Base-by-base conservation (phyloP, 2,888 invertebrate species). In the Dryadula phaetusa region DNA sequence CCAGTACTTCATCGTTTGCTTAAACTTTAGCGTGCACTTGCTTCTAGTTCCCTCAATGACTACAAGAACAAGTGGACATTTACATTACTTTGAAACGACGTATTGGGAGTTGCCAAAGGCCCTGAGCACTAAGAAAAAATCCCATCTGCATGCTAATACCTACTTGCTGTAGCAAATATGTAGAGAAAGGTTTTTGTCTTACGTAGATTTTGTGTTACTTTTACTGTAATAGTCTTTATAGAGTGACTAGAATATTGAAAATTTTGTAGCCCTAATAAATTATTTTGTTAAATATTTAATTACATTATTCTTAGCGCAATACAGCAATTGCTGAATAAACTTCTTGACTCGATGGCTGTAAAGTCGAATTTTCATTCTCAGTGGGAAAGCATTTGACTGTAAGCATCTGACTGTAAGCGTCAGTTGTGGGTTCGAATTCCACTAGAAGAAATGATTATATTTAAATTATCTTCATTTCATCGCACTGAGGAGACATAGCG, bases 61-160 rank as follows among this genome's bases (percentile, higher is more conserved):
- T 44, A 44, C 60, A 60, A 60, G 46, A 60, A 60, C 25, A 25
- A 46, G 60, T 60, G 60, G 60, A 32, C 44, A 60, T 60, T 60
- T 60, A 60, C 60, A 46, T 44, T 32, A 32, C 60, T 60, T 60
- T 60, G 60, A 60, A 60, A 60, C 60, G 60, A 46, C 32, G 44
- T 60, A 60, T 60, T 60, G 60, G 44, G 60, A 60, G 18, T 46
- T 60, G 18, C 60, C 56, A 56, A 44, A 60, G 60, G 44, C 37
- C 40, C 22, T 40, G 40, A 40, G 22, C 56, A 22, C 56, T 40
- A 56, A 40, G 40, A 56, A 56, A 54, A 56, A 56, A 56, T 56
- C 25, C 56, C 40, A 56, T 56, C n/a, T 56, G 22, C 22, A 56
- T 56, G 56, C 56, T 56, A 56, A 56, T 56, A 40, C 52, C 10